Conservation (phyloP, 2,113 vertebrate genomes). For the Lampris megalopsis region DNA sequence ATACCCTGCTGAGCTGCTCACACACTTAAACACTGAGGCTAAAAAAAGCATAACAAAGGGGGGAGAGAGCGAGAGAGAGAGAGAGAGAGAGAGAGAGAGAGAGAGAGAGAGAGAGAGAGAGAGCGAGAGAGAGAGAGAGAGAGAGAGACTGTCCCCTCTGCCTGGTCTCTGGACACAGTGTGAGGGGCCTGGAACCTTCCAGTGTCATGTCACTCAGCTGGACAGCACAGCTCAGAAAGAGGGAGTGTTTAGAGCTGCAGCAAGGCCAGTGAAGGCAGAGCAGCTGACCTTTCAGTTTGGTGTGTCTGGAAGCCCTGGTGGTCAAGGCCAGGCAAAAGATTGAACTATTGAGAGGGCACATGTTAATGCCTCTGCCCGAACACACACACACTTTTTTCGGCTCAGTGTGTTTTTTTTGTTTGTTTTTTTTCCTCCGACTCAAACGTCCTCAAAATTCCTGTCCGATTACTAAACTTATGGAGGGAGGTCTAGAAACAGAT, state of each 20-base stretch:
- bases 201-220: slow-evolving; percentile 87
- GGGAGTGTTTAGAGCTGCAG: slow-evolving; percentile 65
- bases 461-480: slow-evolving; percentile 61
- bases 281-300: slow-evolving; percentile 84
- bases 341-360: slow-evolving; percentile 61
- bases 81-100: background rate
- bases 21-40: background rate
- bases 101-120: background rate
- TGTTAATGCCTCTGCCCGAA: slow-evolving; percentile 78
- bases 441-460: slow-evolving; percentile 78
- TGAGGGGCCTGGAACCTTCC: slow-evolving; percentile 83
- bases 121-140: background rate
- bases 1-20: background rate
- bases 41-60: slow-evolving; percentile 23
- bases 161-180: slow-evolving; percentile 40
- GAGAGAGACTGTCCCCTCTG: background rate
- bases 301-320: slow-evolving; percentile 71
- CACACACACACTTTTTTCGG: too few relatives aligned
- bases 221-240: slow-evolving; percentile 74
- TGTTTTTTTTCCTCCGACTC: slow-evolving; percentile 72
- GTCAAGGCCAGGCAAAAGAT: slow-evolving; percentile 63
- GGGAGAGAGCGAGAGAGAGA: slow-evolving; percentile 1
- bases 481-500: slow-evolving; percentile 61
- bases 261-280: slow-evolving; percentile 39
- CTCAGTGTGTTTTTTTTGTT: too few relatives aligned